These are phyloP conservation scores for Emydocephalus ijimae DNA, from an alignment of 2,113 vertebrate genomes.

Conservation along the genomic window DNA sequence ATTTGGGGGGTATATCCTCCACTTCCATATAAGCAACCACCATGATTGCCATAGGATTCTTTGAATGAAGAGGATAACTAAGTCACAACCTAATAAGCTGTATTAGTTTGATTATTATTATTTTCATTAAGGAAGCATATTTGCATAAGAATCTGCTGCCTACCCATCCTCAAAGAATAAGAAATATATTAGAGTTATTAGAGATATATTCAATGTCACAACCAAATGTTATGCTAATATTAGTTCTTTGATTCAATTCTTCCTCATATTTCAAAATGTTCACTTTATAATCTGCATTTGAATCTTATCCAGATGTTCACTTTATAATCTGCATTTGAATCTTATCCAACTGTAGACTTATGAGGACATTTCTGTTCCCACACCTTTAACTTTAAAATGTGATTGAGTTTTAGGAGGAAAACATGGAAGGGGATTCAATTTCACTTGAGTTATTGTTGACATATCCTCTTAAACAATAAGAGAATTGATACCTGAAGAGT, in stretches of 20 bases:
- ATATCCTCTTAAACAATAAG: background rate
- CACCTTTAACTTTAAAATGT: background rate
- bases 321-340: background rate
- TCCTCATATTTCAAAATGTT: background rate
- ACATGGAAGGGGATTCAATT: background rate
- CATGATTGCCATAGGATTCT: background rate
- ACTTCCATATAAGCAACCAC: background rate
- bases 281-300: background rate
- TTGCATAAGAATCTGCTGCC: background rate
- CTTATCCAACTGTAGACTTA: background rate
- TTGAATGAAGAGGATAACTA: background rate
- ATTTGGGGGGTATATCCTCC: background rate
- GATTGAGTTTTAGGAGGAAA: conserved; percentile 1
- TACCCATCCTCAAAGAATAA: background rate
- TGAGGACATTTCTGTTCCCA: background rate
- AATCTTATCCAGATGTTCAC: background rate
- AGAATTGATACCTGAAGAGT: background rate
- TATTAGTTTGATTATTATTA: background rate
- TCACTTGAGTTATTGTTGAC: background rate
- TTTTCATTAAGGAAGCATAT: background rate
- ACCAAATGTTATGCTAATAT: background rate
- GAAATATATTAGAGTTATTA: background rate
- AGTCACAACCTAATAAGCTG: background rate
- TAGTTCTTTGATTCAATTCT: background rate
- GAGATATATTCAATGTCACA: background rate